Evolutionary conservation across 2,797 vertebrate species (phyloP).

Genomic region (Chelon labrosus): DNA sequence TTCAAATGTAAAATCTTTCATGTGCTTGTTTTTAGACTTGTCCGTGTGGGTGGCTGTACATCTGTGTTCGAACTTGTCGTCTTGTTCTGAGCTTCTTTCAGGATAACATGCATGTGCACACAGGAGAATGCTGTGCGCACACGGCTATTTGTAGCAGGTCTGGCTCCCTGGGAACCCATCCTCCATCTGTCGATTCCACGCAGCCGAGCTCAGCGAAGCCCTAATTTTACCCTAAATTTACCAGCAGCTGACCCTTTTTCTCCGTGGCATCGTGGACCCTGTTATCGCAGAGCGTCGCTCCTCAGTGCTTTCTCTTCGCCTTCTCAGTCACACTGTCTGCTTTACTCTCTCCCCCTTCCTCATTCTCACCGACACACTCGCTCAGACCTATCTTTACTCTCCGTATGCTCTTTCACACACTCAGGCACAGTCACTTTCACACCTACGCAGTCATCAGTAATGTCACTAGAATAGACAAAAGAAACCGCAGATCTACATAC

Average conservation of each 20-base stretch:
- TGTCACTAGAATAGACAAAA: slow-evolving; percentile 51
- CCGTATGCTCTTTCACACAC: slow-evolving; percentile 54
- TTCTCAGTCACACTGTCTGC: slow-evolving; percentile 28
- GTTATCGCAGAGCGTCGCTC: slow-evolving; percentile 44
- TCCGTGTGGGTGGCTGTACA: slow-evolving; percentile 46
- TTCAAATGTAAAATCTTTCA: slow-evolving; percentile 1
- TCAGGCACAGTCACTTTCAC: slow-evolving; percentile 54
- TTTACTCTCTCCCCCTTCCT: slow-evolving; percentile 19
- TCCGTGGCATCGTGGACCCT: slow-evolving; percentile 50
- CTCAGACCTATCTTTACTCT: slow-evolving; percentile 55
- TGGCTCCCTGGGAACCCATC: slow-evolving; percentile 79
- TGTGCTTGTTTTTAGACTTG: slow-evolving; percentile 30
- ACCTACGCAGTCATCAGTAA: slow-evolving; percentile 58
- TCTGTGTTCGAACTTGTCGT: slow-evolving; percentile 49
- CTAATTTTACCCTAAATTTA: slow-evolving; percentile 77
- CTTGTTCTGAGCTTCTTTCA: slow-evolving; percentile 43
- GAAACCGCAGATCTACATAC: slow-evolving; percentile 38
- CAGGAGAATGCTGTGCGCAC: slow-evolving; percentile 46
- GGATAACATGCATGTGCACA: slow-evolving; percentile 46
- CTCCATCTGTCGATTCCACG: slow-evolving; percentile 82
- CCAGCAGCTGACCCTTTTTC: slow-evolving; percentile 76
- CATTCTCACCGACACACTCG: slow-evolving; percentile 11
- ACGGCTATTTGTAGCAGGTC: slow-evolving; percentile 82
- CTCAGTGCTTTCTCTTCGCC: slow-evolving; percentile 30
- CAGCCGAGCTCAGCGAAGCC: slow-evolving; percentile 60